phyloP scores from a whole-genome alignment of 2,797 vertebrate species.

The Ctenosaura bakeri region DNA sequence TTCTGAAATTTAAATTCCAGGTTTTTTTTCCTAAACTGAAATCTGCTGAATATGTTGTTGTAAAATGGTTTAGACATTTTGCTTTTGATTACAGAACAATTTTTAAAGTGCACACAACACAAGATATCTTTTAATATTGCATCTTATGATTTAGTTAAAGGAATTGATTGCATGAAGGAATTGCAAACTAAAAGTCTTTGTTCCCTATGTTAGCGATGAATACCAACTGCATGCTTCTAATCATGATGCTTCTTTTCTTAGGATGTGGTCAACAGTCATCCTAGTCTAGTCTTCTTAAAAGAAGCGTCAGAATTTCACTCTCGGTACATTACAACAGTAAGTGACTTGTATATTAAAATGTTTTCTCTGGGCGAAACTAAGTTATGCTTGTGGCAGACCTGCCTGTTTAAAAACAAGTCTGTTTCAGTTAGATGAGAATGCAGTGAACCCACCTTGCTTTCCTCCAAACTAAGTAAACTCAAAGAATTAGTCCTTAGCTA shows the following conservation, averaged over 20 bases:
- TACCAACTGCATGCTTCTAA: slow-evolving; percentile 4
- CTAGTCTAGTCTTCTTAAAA: slow-evolving; percentile 92
- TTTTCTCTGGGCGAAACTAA: background rate
- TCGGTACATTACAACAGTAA: slow-evolving; percentile 97
- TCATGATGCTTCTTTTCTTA: slow-evolving; percentile 61
- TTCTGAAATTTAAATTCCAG: slow-evolving; percentile 3
- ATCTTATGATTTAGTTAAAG: background rate
- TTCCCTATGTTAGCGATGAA: background rate
- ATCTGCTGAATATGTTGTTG: slow-evolving; percentile 17
- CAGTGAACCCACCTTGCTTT: background rate
- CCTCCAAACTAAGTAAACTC: background rate
- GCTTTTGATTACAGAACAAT: background rate
- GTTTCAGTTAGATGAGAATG: background rate
- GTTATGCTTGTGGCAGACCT: background rate
- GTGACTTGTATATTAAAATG: slow-evolving; percentile 61
- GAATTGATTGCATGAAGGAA: slow-evolving; percentile 31
- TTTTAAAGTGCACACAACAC: background rate
- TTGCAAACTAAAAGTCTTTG: slow-evolving; percentile 11
- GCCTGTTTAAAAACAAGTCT: background rate
- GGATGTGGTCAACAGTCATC: slow-evolving; percentile 96
- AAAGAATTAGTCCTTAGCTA: background rate
- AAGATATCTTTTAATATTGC: background rate
- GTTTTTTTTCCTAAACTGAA: slow-evolving; percentile 16
- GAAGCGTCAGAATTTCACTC: slow-evolving; percentile 97
- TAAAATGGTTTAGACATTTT: slow-evolving; percentile 26